Evolutionary conservation across 2,797 vertebrate species (phyloP).

Genomic region (Acanthurus lineatus): DNA sequence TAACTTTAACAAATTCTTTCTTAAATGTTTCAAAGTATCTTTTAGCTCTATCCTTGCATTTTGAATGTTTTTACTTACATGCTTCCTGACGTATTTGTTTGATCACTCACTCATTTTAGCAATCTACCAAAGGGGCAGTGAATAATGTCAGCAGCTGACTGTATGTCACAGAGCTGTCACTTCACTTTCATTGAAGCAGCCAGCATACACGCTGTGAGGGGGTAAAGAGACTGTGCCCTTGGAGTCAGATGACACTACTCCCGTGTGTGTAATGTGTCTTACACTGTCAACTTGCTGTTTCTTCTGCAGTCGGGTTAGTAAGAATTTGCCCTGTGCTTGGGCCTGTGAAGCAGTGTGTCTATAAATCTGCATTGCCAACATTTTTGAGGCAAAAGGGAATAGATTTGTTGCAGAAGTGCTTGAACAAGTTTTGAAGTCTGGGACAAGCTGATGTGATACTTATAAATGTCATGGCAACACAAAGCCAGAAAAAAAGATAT

Average conservation of each 20-base stretch:
- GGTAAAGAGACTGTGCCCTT: constrained; percentile 49
- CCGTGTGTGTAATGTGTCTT: constrained; percentile 45
- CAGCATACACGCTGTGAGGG: constrained; percentile 29
- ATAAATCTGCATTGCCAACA: background rate
- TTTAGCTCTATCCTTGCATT: background rate
- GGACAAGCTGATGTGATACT: background rate
- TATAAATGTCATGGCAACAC: background rate
- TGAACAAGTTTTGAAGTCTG: background rate
- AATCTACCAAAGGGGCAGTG: constrained; percentile 12
- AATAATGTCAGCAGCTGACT: constrained; percentile 37
- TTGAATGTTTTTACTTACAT: background rate
- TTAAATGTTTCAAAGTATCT: background rate
- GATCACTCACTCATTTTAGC: background rate
- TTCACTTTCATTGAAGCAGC: constrained; percentile 40
- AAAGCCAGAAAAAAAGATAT: too few species aligned
- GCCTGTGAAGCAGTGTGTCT: background rate
- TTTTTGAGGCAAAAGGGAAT: background rate
- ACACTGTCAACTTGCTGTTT: constrained; percentile 29
- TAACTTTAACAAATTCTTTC: too few species aligned
- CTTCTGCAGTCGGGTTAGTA: constrained; percentile 2
- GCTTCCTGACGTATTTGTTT: background rate
- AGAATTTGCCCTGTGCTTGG: background rate
- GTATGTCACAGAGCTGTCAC: constrained; percentile 57
- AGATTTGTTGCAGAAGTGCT: background rate
- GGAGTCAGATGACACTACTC: constrained; percentile 54